Base-by-base conservation (phyloP, 2,797 vertebrate genomes). In the Balearica regulorum region DNA sequence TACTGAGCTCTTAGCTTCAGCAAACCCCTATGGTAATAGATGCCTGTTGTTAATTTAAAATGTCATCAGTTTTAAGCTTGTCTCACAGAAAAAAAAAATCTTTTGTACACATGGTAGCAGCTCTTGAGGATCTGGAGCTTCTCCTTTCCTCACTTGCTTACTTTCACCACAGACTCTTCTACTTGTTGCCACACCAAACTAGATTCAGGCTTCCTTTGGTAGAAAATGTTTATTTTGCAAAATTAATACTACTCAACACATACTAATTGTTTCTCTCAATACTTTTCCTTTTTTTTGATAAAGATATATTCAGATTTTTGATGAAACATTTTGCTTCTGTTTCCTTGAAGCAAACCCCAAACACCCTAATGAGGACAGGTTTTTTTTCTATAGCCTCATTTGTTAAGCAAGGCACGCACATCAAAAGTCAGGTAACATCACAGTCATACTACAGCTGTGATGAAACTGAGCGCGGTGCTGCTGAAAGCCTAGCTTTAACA, bases 311-410 rank as follows among this genome's bases (percentile, higher is more conserved):
- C 89, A 33, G 28, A 93, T 93, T 95, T 61, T 89, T 20, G 11
- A 66, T 37, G 83, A 73, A 94, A 89, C 24, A 6, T 65, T 89
- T 79, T 76, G 60, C 58, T 93, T 68, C 81, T 48, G 28, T 87
- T 95, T 94, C 58, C 73, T 69, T 91, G 53, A 92, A 91, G 57
- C 68, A 87, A 97, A 97, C 94, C 92, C 71, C 65, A 93, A 85
- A 79, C 86, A 92, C 68, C 75, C 94, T 41, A 85, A 92, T 29
- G 70, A 92, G 91, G 95, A 91, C 39, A 72, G 95, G 71, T 97
- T 54, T 65, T 66, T 91, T 20, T 13, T 15, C 58, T 94, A 54
- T 87, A 96, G 35, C 89, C 91, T 68, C 86, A 83, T 91, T 95
- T 97, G 87, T 43, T 92, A 58, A 87, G 53, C 43, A 58, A 80